Percentiles rank a stretch among this genome's conserved stretches.
These are phyloP conservation scores for Hydrozoanthus tunicans DNA, from an alignment of 64 coral and sea anemone genomes.

Conservation along the genomic window DNA sequence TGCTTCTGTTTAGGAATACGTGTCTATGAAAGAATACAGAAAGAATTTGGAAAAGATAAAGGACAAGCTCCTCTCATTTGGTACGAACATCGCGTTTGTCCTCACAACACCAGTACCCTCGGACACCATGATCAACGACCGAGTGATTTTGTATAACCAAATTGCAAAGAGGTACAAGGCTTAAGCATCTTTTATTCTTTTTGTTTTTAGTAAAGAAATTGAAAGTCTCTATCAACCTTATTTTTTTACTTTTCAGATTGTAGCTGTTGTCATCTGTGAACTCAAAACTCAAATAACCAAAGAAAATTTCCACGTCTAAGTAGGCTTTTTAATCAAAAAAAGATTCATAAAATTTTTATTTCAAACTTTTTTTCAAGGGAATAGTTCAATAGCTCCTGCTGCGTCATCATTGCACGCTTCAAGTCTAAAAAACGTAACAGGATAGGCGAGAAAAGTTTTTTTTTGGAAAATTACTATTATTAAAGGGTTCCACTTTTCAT, in stretches of 20 bases:
- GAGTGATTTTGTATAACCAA: slow-evolving; percentile 65
- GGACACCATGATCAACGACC: slow-evolving; percentile 31
- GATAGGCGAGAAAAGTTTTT: too few relatives aligned
- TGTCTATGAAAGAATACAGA: slow-evolving; percentile 78
- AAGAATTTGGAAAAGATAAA: slow-evolving; percentile 78
- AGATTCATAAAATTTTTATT: too few relatives aligned
- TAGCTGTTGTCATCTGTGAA: too few relatives aligned
- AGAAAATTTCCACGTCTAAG: too few relatives aligned
- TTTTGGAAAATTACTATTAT: too few relatives aligned
- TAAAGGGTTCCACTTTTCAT: too few relatives aligned
- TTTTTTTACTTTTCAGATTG: background rate
- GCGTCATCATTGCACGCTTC: too few relatives aligned
- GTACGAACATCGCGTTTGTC: slow-evolving; percentile 75
- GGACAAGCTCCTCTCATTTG: slow-evolving; percentile 54
- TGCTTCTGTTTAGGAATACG: slow-evolving; percentile 62
- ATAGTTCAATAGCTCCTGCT: background rate
- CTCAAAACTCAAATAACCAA: too few relatives aligned
- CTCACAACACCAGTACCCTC: slow-evolving; percentile 79
- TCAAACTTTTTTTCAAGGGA: too few relatives aligned
- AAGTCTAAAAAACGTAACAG: too few relatives aligned
- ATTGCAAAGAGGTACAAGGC: slow-evolving; percentile 56
- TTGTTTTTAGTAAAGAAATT: background rate
- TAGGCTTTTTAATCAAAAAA: too few relatives aligned
- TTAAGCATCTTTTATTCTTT: background rate
- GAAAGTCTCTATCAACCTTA: background rate